Conservation (phyloP, 2,797 vertebrate species). For the Phalanger gymnotis region DNA sequence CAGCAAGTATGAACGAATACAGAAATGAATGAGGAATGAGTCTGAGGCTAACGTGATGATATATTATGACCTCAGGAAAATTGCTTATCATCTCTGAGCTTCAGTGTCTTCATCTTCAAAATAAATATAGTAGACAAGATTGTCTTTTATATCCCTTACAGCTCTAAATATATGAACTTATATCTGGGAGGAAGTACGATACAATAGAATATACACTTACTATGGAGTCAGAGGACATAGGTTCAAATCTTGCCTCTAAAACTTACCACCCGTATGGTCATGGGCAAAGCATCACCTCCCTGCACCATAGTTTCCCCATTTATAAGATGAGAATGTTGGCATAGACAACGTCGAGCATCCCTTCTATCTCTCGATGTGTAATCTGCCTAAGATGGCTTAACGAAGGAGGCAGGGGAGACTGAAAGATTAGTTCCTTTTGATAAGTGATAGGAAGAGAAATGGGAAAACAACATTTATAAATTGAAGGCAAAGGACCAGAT, state of each 20-base stretch:
- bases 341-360: not conserved
- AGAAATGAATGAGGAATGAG: not conserved
- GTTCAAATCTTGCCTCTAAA: not conserved
- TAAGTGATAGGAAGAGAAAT: not conserved
- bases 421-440: not conserved
- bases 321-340: not conserved
- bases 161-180: not conserved
- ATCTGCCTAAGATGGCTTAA: not conserved
- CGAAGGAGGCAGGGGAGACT: not conserved
- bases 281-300: not conserved
- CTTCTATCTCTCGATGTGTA: not conserved
- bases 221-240: not conserved
- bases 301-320: not conserved
- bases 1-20: not conserved
- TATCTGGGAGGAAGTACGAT: not conserved
- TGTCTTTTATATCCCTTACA: not conserved
- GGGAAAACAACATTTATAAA: not conserved
- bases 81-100: not conserved
- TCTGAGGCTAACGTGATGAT: not conserved
- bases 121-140: not conserved
- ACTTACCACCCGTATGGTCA: not conserved
- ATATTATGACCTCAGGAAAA: not conserved
- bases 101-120: not conserved
- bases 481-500: not conserved
- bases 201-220: not conserved